A percentile compares a stretch with the other conserved stretches of the same genome.
These are phyloP conservation scores for Eueides isabella DNA, from an alignment of 1,140 invertebrate species.

Conservation along the genomic window DNA sequence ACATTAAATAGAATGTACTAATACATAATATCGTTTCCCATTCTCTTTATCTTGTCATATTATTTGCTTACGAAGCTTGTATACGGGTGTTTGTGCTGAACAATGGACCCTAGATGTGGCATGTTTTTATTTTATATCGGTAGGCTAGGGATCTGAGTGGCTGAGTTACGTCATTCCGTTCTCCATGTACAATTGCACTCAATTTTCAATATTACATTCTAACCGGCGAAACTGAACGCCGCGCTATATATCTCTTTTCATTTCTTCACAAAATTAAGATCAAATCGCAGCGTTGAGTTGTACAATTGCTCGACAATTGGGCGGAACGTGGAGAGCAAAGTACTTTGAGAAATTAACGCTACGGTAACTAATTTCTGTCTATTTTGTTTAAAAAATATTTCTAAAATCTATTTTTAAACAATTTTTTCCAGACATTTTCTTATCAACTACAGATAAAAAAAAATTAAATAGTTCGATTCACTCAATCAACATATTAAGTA, in stretches of 20 bases:
- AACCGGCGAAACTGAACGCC: too few species aligned
- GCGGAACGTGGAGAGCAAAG: too few species aligned
- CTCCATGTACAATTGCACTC: neutral
- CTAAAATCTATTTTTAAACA: neutral
- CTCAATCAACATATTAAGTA: neutral
- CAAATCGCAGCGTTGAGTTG: too few species aligned
- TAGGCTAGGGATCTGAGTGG: too few species aligned
- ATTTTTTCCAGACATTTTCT: too few species aligned
- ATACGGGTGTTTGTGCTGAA: constrained; percentile 48
- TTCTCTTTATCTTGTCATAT: constrained; percentile 64
- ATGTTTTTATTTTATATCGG: neutral
- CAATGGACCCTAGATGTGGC: constrained; percentile 36
- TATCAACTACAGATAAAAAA: neutral
- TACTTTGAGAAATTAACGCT: too few species aligned
- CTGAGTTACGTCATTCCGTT: neutral
- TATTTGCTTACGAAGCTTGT: constrained; percentile 64
- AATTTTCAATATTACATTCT: too few species aligned
- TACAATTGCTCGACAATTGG: too few species aligned
- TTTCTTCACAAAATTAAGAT: too few species aligned
- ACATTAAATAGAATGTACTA: constrained; percentile 39
- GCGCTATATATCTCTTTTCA: too few species aligned
- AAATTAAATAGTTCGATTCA: neutral
- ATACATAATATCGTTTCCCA: constrained; percentile 48
- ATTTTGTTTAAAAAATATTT: too few species aligned
- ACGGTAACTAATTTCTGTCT: too few species aligned